Conservation (phyloP, 2,888 invertebrate species). For the Baccha elongata region DNA sequence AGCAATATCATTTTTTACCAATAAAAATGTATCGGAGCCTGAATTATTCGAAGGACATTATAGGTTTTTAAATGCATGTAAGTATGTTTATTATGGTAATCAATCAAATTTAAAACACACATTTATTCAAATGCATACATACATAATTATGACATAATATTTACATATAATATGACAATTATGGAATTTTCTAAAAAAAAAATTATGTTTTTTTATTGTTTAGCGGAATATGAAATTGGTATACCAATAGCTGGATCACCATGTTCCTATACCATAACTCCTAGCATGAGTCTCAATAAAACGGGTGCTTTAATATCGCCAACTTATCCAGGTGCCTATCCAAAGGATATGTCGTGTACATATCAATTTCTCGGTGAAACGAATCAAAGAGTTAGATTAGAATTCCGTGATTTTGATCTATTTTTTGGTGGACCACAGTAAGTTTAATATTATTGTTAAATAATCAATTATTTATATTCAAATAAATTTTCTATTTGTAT, state of each 20-base stretch:
- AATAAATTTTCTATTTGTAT: slow-evolving; percentile 24
- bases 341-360: slow-evolving; percentile 96
- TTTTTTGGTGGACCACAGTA: slow-evolving; percentile 99
- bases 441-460: slow-evolving; percentile 83
- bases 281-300: slow-evolving; percentile 85
- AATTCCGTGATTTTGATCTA: slow-evolving; percentile 98
- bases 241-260: slow-evolving; percentile 92
- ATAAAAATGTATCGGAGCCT: slow-evolving; percentile 91
- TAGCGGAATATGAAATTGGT: slow-evolving; percentile 96
- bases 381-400: slow-evolving; percentile 95
- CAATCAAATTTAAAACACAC: too few species aligned
- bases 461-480: not conserved
- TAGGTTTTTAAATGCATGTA: slow-evolving; percentile 96
- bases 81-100: slow-evolving; percentile 82
- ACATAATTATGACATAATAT: too few species aligned
- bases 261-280: slow-evolving; percentile 94
- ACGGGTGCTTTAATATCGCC: slow-evolving; percentile 96
- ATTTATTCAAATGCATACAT: not conserved
- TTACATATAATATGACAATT: too few species aligned
- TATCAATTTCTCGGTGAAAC: slow-evolving; percentile 95
- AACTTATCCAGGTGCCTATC: slow-evolving; percentile 99
- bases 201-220: slow-evolving; percentile 74
- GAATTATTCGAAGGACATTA: slow-evolving; percentile 94
- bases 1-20: slow-evolving; percentile 96
- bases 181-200: too few species aligned